Evolutionary conservation across 2,888 invertebrate genomes (phyloP), one percentile per base, ranked within the genome.

Genomic region (Altica lythri): DNA sequence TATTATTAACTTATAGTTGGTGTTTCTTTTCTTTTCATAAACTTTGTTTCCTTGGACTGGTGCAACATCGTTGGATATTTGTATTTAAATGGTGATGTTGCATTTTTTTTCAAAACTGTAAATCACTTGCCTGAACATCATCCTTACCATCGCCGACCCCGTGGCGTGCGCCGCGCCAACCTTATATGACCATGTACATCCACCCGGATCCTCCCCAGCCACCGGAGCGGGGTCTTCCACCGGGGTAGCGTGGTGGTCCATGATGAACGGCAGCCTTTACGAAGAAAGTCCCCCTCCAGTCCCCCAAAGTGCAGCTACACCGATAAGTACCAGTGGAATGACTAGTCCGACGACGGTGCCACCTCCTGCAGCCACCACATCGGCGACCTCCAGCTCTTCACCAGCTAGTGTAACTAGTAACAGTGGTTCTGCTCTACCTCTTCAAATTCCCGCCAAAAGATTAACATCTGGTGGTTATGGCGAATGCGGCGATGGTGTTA

Each of bases 381-480:
- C 87, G 57, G 85, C 86, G 47, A 85, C 86, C 63, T 81, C 82
- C 71, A 81, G 80, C 71, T 81, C 81, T 61, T 80, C 82, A 69
- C 81, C 82, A 70, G 81, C 81, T 65, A 81, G 81, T 68, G 81
- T 82, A 67, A 81, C 82, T 68, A 82, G 81, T 71, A 83, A 82
- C 75, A 82, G 86, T 72, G 86, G 85, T 73, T 83, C 88, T 55
- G 85, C 86, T 57, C 90, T 90, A 60, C 88, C 89, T 55, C 81
- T 93, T 61, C 92, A 93, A 81, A 92, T 93, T 78, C 93, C 92
- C 64, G 92, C 92, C 71, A 92, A 93, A 78, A 83, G 92, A 72
- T 78, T 82, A 53, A 78, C 79, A 17, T 76, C 82, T 53, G 77
- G 69, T 59, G 81, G 79, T 61, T 78, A 78, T 66, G 82, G 80